Conservation (phyloP, 2,888 invertebrate genomes). For the Paralinhomoeus sp. region DNA sequence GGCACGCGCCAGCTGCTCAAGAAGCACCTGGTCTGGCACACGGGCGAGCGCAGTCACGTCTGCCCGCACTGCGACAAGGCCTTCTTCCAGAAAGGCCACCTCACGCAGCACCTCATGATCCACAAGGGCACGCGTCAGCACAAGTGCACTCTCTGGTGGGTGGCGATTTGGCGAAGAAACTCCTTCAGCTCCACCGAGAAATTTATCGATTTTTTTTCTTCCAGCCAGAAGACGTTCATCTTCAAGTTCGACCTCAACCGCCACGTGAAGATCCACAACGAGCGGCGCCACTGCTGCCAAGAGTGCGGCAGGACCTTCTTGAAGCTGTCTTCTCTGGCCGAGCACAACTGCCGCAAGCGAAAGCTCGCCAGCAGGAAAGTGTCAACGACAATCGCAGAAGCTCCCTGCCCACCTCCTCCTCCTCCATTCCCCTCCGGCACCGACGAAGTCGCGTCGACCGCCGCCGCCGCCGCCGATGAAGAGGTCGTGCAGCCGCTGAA, state of each 20-base stretch:
- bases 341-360: constrained; percentile 8
- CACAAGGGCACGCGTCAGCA: constrained; percentile 12
- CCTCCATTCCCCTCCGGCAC: too few species aligned
- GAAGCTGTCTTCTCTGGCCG: constrained; percentile 14
- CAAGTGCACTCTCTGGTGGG: neutral
- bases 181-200: too few species aligned
- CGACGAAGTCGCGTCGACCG: too few species aligned
- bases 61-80: constrained; percentile 26
- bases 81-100: constrained; percentile 26
- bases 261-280: constrained; percentile 24
- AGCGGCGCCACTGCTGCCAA: constrained; percentile 17
- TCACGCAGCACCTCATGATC: constrained; percentile 25
- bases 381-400: too few species aligned
- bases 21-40: constrained; percentile 30
- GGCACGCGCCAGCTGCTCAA: constrained; percentile 29
- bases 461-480: too few species aligned
- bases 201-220: too few species aligned
- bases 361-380: too few species aligned
- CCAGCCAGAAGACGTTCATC: constrained; percentile 21
- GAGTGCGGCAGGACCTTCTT: constrained; percentile 18
- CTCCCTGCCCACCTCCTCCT: too few species aligned
- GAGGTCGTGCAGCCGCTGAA: too few species aligned
- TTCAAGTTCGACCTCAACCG: constrained; percentile 22
- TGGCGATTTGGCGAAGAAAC: too few species aligned
- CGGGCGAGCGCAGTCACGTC: constrained; percentile 26